These are phyloP conservation scores for Casuarius casuarius DNA, from an alignment of 2,113 vertebrate species.

Conservation along the genomic window DNA sequence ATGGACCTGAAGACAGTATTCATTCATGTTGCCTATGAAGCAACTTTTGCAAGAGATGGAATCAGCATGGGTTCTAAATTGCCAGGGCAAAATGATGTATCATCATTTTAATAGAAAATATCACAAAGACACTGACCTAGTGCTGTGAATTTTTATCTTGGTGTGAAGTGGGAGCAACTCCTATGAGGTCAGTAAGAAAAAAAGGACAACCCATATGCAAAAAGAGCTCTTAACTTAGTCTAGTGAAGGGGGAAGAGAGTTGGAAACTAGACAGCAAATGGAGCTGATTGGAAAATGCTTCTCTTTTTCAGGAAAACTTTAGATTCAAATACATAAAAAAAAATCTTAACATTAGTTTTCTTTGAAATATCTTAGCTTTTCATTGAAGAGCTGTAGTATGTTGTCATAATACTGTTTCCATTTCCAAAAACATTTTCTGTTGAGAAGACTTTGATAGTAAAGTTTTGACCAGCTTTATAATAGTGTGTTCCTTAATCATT, in stretches of 20 bases:
- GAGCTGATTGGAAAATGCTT: background rate
- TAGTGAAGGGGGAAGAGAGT: background rate
- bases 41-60: background rate
- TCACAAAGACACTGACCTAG: background rate
- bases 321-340: background rate
- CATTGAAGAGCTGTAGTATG: background rate
- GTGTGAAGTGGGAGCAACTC: background rate
- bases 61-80: background rate
- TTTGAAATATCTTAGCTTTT: background rate
- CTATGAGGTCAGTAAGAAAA: background rate
- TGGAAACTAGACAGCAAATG: background rate
- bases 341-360: background rate
- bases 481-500: background rate
- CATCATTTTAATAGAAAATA: background rate
- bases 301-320: background rate
- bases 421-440: background rate
- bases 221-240: background rate
- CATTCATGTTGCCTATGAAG: background rate
- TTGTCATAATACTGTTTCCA: background rate
- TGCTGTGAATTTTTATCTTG: background rate
- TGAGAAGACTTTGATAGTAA: background rate
- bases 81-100: background rate
- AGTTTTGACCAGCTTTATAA: background rate
- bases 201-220: background rate
- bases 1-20: background rate